phyloP scores from a whole-genome alignment of 1,140 invertebrate genomes.

The Melipona quadrifasciata region DNA sequence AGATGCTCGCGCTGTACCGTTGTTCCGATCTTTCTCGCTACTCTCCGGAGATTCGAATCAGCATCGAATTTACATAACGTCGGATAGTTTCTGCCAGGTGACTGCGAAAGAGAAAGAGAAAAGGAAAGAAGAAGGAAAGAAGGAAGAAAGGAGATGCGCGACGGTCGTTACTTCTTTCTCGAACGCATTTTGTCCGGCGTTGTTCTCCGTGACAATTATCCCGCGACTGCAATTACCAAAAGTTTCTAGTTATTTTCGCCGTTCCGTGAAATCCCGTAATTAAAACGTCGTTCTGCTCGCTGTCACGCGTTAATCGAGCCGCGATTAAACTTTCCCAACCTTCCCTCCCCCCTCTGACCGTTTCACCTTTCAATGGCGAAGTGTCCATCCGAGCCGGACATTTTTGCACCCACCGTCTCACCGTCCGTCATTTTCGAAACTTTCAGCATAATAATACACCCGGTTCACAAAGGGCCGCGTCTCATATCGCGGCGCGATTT shows the following conservation, averaged over 20 bases:
- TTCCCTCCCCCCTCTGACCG: neutral
- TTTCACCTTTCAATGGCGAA: neutral
- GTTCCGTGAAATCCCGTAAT: neutral
- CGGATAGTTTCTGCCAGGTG: neutral
- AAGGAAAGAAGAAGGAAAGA: too few species aligned
- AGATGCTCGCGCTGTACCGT: neutral
- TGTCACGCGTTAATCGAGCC: neutral
- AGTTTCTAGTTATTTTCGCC: neutral
- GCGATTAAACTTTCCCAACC: slow-evolving; percentile 10
- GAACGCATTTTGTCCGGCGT: too few species aligned
- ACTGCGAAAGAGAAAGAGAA: neutral
- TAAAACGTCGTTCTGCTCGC: neutral
- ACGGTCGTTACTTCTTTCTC: neutral
- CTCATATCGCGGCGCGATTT: slow-evolving; percentile 28
- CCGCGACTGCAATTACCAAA: neutral
- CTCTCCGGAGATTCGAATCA: slow-evolving; percentile 35
- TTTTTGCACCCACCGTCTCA: neutral
- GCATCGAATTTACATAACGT: slow-evolving; percentile 43
- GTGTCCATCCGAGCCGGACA: neutral
- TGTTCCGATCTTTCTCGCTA: slow-evolving; percentile 10
- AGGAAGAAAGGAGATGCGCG: neutral
- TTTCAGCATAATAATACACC: slow-evolving; percentile 31
- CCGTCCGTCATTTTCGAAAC: neutral
- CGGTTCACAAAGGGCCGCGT: slow-evolving; percentile 40
- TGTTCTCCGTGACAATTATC: too few species aligned